phyloP scores from a whole-genome alignment of 2,888 invertebrate genomes.

The Oligia fasciuncula region DNA sequence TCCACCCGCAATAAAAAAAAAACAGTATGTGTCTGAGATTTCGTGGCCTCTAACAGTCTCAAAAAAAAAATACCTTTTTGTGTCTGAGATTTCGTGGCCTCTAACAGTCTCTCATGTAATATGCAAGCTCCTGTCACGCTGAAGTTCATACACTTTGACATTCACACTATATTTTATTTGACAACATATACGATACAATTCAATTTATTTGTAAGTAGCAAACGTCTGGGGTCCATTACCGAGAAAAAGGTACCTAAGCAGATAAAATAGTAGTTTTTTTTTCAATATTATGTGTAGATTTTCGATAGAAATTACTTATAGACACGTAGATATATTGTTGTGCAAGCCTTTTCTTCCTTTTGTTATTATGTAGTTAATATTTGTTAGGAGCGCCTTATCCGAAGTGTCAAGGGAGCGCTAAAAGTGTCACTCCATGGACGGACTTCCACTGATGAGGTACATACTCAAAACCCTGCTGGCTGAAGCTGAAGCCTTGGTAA shows the following conservation, averaged over 20 bases:
- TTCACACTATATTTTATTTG: conserved; percentile 56
- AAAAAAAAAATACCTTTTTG: not conserved
- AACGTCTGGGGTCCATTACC: not conserved
- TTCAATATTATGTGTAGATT: not conserved
- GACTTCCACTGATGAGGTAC: too few species aligned
- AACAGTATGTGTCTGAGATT: too few species aligned
- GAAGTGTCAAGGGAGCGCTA: too few species aligned
- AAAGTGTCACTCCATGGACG: too few species aligned
- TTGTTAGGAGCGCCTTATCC: too few species aligned
- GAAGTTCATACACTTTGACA: conserved; percentile 48
- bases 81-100: conserved; percentile 37
- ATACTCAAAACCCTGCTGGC: too few species aligned
- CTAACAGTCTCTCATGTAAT: conserved; percentile 60
- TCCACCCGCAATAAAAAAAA: too few species aligned
- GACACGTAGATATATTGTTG: not conserved
- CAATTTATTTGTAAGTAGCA: conserved; percentile 43
- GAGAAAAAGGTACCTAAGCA: not conserved
- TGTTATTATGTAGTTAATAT: too few species aligned
- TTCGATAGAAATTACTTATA: not conserved
- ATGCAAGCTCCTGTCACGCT: conserved; percentile 54
- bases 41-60: too few species aligned
- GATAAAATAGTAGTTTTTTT: not conserved
- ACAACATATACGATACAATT: conserved; percentile 44
- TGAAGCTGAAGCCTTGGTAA: too few species aligned
- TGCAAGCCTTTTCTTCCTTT: too few species aligned